Evolutionary conservation across 2,113 vertebrate species (phyloP).

Genomic region (Strigops habroptila): DNA sequence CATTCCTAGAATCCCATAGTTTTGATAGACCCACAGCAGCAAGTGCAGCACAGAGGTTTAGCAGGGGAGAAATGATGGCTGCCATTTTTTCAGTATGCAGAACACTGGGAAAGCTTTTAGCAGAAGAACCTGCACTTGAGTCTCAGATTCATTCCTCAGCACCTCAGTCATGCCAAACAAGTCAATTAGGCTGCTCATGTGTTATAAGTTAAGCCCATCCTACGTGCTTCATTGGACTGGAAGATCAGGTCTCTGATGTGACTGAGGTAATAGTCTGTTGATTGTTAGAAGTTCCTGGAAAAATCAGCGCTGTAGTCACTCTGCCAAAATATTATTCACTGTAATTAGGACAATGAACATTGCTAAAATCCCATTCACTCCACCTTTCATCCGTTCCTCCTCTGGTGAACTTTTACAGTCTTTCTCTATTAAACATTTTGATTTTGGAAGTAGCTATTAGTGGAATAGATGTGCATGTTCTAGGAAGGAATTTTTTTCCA

Average conservation of each 20-base stretch:
- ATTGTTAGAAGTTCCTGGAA: slow-evolving; percentile 29
- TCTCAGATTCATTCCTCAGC: not conserved
- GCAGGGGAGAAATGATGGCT: not conserved
- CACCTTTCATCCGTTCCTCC: not conserved
- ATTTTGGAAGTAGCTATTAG: not conserved
- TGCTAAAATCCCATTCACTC: not conserved
- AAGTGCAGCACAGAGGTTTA: not conserved
- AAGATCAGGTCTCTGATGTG: slow-evolving; percentile 30
- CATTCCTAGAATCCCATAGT: not conserved
- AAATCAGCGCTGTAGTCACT: not conserved
- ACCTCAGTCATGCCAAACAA: not conserved
- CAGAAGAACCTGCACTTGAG: not conserved
- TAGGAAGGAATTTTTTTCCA: not conserved
- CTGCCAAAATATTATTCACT: slow-evolving; percentile 34
- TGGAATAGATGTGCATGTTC: not conserved
- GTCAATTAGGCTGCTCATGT: not conserved
- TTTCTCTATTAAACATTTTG: not conserved
- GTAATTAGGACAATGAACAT: not conserved
- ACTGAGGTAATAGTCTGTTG: slow-evolving; percentile 12
- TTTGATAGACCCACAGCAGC: not conserved
- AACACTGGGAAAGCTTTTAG: not conserved
- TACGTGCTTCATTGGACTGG: not conserved
- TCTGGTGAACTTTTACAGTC: not conserved
- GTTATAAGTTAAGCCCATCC: not conserved
- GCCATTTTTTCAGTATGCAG: not conserved